A percentile compares a stretch with the other conserved stretches of the same genome.
phyloP scores from a whole-genome alignment of 1,140 invertebrate genomes.

The Diorhabda sublineata region DNA sequence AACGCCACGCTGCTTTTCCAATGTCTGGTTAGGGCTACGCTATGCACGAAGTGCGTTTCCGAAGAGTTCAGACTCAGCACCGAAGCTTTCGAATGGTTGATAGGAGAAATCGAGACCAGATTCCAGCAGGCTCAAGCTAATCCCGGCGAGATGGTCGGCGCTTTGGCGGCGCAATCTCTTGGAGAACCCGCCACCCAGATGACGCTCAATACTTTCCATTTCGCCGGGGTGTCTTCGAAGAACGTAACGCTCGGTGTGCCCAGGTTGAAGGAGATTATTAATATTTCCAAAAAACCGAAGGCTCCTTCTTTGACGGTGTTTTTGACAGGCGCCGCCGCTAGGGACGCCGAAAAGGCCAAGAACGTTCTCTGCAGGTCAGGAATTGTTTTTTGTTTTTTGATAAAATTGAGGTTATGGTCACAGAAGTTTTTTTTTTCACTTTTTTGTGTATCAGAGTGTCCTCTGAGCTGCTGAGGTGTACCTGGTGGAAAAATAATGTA shows the following conservation, averaged over 20 bases:
- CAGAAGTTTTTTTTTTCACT: no score
- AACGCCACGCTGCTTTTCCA: slow-evolving; percentile 98
- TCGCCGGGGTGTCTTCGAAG: slow-evolving; percentile 99
- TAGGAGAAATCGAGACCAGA: slow-evolving; percentile 97
- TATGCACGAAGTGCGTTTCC: slow-evolving; percentile 93
- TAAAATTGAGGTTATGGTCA: no score
- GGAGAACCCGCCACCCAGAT: slow-evolving; percentile 99
- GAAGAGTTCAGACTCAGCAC: slow-evolving; percentile 91
- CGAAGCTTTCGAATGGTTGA: slow-evolving; percentile 98
- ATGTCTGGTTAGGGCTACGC: slow-evolving; percentile 88
- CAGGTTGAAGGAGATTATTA: slow-evolving; percentile 96
- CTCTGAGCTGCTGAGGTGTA: no score
- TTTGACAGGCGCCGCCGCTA: slow-evolving; percentile 87
- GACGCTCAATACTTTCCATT: slow-evolving; percentile 99
- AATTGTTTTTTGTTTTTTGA: neutral
- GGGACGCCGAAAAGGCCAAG: slow-evolving; percentile 98
- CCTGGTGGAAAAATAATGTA: no score
- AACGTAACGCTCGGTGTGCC: slow-evolving; percentile 99
- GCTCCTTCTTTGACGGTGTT: slow-evolving; percentile 98
- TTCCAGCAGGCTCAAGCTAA: slow-evolving; percentile 93
- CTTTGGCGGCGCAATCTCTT: slow-evolving; percentile 94
- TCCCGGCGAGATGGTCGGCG: slow-evolving; percentile 99
- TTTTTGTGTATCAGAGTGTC: no score
- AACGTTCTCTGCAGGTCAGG: slow-evolving; percentile 79
- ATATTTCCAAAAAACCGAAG: slow-evolving; percentile 98